phyloP scores from a whole-genome alignment of 2,888 invertebrate species.

The Iphiclides podalirius region DNA sequence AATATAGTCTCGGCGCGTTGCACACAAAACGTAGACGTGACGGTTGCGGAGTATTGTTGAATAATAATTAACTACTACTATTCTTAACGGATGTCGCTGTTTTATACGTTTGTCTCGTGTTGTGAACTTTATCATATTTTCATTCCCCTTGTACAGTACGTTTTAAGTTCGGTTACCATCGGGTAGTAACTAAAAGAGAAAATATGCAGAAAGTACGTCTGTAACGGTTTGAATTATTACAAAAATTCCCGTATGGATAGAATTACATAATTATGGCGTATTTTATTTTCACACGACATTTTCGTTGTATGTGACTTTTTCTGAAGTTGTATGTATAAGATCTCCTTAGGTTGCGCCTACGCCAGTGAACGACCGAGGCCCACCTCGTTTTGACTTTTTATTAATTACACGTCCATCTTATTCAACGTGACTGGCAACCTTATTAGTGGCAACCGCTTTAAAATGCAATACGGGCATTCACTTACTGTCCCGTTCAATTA shows the following conservation, averaged over 20 bases:
- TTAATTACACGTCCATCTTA: constrained; percentile 36
- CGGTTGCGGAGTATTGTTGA: constrained; percentile 48
- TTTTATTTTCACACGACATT: neutral
- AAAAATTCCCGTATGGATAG: neutral
- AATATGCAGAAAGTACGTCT: neutral
- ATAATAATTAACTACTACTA: constrained; percentile 58
- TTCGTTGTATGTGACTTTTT: constrained; percentile 5
- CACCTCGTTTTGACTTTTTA: constrained; percentile 37
- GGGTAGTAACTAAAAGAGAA: too few relatives aligned
- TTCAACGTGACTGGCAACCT: constrained; percentile 36
- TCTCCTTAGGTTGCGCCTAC: constrained; percentile 33
- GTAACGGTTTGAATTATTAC: neutral
- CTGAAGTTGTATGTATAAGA: constrained; percentile 11
- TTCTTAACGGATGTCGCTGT: constrained; percentile 38
- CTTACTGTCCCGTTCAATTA: constrained; percentile 31
- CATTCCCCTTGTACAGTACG: too few relatives aligned
- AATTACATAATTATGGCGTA: too few relatives aligned
- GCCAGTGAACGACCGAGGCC: constrained; percentile 39
- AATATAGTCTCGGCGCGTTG: constrained; percentile 52
- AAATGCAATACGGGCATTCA: constrained; percentile 33
- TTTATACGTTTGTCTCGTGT: constrained; percentile 23
- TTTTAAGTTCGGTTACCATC: too few relatives aligned
- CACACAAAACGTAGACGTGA: constrained; percentile 50
- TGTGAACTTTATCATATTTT: constrained; percentile 9
- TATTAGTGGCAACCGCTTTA: constrained; percentile 31